These are phyloP conservation scores for Cynoglossus semilaevis DNA, from an alignment of 2,113 vertebrate species.

Conservation along the genomic window DNA sequence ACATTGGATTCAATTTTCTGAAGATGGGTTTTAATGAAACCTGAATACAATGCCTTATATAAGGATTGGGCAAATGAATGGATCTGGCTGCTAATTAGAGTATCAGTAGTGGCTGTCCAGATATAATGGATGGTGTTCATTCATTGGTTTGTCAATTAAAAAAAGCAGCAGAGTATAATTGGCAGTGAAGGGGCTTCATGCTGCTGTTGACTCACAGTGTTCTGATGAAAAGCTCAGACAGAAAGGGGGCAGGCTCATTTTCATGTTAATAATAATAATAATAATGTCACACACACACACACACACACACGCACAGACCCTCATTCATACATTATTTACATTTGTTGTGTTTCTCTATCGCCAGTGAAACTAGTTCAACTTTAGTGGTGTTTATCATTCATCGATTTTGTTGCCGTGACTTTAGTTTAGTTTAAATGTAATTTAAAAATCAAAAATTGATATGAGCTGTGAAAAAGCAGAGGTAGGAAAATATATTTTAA, in stretches of 20 bases:
- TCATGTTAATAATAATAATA: background rate
- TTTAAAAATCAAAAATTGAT: too few species aligned
- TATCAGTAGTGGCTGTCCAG: conserved; percentile 46
- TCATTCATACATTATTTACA: background rate
- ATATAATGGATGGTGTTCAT: conserved; percentile 50
- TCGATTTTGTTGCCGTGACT: too few species aligned
- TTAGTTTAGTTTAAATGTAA: too few species aligned
- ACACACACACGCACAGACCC: conserved; percentile 3
- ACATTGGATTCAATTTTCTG: conserved; percentile 42
- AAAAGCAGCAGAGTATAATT: conserved; percentile 48
- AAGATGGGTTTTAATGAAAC: conserved; percentile 49
- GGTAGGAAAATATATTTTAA: too few species aligned
- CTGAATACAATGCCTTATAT: conserved; percentile 35
- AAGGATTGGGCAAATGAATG: conserved; percentile 45
- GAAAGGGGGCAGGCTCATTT: conserved; percentile 9
- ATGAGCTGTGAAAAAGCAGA: too few species aligned
- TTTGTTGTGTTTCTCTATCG: background rate
- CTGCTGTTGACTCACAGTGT: conserved; percentile 44
- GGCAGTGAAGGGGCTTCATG: conserved; percentile 31
- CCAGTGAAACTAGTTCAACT: too few species aligned
- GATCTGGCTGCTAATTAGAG: conserved; percentile 49
- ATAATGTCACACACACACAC: background rate
- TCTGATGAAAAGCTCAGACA: conserved; percentile 35
- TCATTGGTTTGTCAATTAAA: conserved; percentile 57
- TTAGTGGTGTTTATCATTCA: too few species aligned